Conservation (phyloP, 2,113 vertebrate genomes). For the Ammodytes dubius region DNA sequence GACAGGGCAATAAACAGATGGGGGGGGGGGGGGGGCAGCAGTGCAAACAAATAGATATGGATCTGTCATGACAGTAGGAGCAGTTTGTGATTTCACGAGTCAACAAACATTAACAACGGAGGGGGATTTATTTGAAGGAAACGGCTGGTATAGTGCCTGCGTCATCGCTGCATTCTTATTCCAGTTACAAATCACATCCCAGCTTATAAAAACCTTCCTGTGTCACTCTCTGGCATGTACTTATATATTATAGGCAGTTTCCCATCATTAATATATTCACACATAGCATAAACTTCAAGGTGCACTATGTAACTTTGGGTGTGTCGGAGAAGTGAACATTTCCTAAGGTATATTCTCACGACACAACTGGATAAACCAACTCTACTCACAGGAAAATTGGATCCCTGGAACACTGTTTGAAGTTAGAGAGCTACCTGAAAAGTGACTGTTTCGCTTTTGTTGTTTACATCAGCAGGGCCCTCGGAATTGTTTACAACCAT, state of each 20-base stretch:
- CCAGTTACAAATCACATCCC: not conserved
- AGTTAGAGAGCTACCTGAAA: too few relatives aligned
- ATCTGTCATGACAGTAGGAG: conserved; percentile 4
- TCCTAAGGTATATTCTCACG: too few relatives aligned
- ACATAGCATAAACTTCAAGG: not conserved
- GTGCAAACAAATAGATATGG: not conserved
- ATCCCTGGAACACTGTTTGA: too few relatives aligned
- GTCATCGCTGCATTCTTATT: not conserved
- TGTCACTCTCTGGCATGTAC: not conserved
- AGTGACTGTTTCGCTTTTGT: too few relatives aligned
- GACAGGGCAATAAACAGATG: not conserved
- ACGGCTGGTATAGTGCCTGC: not conserved
- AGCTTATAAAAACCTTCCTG: not conserved
- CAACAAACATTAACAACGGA: not conserved
- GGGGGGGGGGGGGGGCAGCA: not conserved
- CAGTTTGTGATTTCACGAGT: not conserved
- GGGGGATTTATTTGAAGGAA: conserved; percentile 27
- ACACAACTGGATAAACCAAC: too few relatives aligned
- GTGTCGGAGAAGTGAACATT: too few relatives aligned
- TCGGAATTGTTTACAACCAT: too few relatives aligned
- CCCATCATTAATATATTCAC: not conserved
- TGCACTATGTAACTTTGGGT: too few relatives aligned
- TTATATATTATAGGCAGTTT: not conserved
- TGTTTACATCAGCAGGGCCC: too few relatives aligned
- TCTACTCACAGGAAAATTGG: too few relatives aligned